Conservation (phyloP, 2,797 vertebrate species). For the Caiman crocodilus region DNA sequence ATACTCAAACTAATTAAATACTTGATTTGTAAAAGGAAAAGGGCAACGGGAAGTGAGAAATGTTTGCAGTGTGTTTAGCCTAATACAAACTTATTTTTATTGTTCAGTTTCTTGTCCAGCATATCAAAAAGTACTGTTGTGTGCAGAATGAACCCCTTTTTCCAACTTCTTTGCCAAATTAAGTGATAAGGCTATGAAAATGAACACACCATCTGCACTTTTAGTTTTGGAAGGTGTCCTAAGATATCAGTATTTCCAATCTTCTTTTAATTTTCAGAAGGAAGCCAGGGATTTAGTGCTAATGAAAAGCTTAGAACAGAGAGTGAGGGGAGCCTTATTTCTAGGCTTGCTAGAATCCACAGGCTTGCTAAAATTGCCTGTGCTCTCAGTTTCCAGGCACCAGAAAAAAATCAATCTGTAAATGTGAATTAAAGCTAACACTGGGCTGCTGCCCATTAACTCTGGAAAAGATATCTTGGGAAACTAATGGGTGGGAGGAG, state of each 20-base stretch:
- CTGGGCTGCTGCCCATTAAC: not conserved
- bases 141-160: constrained; percentile 7
- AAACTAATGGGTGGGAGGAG: not conserved
- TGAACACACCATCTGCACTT: constrained; percentile 13
- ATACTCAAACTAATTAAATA: constrained; percentile 73
- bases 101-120: not conserved
- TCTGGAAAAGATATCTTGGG: not conserved
- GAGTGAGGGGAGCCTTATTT: constrained; percentile 13
- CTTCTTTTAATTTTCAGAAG: constrained; percentile 57
- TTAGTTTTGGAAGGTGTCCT: constrained; percentile 17
- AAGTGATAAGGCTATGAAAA: not conserved
- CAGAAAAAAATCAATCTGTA: constrained; percentile 14
- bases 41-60: constrained; percentile 66
- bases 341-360: constrained; percentile 20
- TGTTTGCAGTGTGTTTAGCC: not conserved
- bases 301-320: constrained; percentile 55
- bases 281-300: constrained; percentile 40
- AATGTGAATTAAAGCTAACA: not conserved
- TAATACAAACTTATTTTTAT: not conserved
- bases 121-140: not conserved
- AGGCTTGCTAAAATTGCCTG: constrained; percentile 22
- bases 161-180: not conserved
- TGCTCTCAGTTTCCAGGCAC: constrained; percentile 5
- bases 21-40: constrained; percentile 76
- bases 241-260: constrained; percentile 2